Conservation (phyloP, 2,797 vertebrate species). For the Scolopax rusticola region DNA sequence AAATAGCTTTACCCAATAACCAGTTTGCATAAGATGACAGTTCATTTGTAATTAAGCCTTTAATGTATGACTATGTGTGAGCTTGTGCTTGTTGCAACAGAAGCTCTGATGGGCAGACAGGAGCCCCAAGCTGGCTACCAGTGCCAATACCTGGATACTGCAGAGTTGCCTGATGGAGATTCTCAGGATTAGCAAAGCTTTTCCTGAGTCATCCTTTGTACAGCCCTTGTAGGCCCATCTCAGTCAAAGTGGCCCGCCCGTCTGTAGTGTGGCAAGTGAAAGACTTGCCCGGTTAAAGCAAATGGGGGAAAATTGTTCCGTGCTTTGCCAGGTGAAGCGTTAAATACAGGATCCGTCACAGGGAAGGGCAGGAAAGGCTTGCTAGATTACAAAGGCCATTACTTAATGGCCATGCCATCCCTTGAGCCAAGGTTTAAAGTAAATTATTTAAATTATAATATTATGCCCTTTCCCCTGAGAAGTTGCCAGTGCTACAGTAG, state of each 20-base stretch:
- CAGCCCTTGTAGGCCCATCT: neutral
- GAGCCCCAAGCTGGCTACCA: neutral
- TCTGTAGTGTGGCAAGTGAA: constrained; percentile 8
- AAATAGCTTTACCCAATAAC: neutral
- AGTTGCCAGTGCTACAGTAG: neutral
- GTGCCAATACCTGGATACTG: neutral
- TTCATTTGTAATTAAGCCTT: constrained; percentile 33
- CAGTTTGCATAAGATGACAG: constrained; percentile 15
- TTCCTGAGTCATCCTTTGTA: constrained; percentile 33
- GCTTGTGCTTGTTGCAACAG: neutral
- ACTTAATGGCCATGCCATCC: constrained; percentile 35
- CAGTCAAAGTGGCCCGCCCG: neutral
- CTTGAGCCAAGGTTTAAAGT: constrained; percentile 60
- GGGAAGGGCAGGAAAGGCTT: constrained; percentile 43
- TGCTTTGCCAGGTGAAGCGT: constrained; percentile 20
- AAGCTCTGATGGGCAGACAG: neutral
- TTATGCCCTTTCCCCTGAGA: constrained; percentile 46
- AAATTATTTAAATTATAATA: constrained; percentile 68
- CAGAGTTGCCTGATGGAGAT: neutral
- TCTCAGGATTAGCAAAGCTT: constrained; percentile 3
- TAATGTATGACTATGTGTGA: neutral
- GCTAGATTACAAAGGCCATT: constrained; percentile 61
- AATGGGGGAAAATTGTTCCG: constrained; percentile 38
- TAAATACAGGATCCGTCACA: constrained; percentile 48
- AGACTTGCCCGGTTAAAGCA: constrained; percentile 45